Percentiles rank a stretch among this genome's conserved stretches.
Evolutionary conservation across 2,113 vertebrate species (phyloP).

Genomic region (Osmerus eperlanus): DNA sequence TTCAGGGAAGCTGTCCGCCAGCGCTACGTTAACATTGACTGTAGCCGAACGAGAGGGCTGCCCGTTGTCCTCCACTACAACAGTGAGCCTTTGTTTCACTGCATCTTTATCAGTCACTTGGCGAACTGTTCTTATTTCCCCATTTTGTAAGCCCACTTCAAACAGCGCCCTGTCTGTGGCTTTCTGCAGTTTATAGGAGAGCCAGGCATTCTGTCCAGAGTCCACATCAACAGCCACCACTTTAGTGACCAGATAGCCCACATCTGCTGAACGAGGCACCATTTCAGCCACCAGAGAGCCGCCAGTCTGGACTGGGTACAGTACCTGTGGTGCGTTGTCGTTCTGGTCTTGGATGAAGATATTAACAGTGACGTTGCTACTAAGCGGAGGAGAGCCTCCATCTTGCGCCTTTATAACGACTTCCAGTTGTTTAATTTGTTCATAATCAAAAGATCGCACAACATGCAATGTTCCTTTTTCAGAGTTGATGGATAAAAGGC

Average conservation of each 20-base stretch:
- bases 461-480: slow-evolving; percentile 54
- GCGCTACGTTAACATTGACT: slow-evolving; percentile 9
- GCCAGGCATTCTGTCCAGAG: slow-evolving; percentile 16
- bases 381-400: slow-evolving; percentile 45
- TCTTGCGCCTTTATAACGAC: slow-evolving; percentile 44
- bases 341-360: slow-evolving; percentile 31
- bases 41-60: slow-evolving; percentile 15
- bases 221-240: slow-evolving; percentile 18
- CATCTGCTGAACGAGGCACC: slow-evolving; percentile 10
- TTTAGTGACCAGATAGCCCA: slow-evolving; percentile 18
- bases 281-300: slow-evolving; percentile 2
- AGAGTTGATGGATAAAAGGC: slow-evolving; percentile 50
- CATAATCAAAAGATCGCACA: slow-evolving; percentile 56
- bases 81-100: slow-evolving; percentile 9
- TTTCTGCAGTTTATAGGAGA: slow-evolving; percentile 13
- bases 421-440: slow-evolving; percentile 49
- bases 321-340: not conserved
- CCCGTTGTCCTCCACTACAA: slow-evolving; percentile 26
- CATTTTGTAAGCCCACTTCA: slow-evolving; percentile 12
- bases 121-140: slow-evolving; percentile 7
- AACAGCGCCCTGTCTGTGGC: slow-evolving; percentile 7
- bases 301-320: slow-evolving; percentile 1
- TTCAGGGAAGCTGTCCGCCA: slow-evolving; percentile 11
- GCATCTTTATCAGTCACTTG: slow-evolving; percentile 14
- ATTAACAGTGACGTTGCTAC: slow-evolving; percentile 12